phyloP scores from a whole-genome alignment of 2,113 vertebrate species.

The Oophaga pumilio region DNA sequence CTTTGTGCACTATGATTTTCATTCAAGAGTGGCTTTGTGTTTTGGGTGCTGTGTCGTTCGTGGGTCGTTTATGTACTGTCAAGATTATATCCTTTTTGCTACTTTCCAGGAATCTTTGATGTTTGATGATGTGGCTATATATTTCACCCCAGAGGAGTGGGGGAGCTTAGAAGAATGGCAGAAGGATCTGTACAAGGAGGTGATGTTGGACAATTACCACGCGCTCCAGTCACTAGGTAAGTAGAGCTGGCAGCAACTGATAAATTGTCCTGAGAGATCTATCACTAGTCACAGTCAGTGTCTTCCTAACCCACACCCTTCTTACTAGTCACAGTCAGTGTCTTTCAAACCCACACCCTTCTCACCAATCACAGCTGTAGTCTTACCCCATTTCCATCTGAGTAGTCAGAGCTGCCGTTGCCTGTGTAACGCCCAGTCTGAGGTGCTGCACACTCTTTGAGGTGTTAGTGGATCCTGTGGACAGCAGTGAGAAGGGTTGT shows the following conservation, averaged over 20 bases:
- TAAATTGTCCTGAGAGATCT: too few species aligned
- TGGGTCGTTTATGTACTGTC: neutral
- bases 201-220: conserved; percentile 68
- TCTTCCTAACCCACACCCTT: neutral
- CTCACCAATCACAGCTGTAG: too few species aligned
- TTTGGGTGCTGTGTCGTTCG: neutral
- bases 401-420: too few species aligned
- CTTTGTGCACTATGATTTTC: too few species aligned
- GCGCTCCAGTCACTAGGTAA: conserved; percentile 67
- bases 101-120: conserved; percentile 62
- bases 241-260: neutral
- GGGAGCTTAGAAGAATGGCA: conserved; percentile 65
- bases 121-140: conserved; percentile 68
- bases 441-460: too few species aligned
- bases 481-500: too few species aligned
- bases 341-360: too few species aligned
- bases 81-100: neutral
- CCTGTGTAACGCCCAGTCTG: too few species aligned
- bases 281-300: neutral
- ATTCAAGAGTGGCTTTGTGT: neutral
- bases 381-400: too few species aligned
- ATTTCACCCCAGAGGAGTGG: conserved; percentile 68
- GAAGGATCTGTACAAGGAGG: conserved; percentile 67
- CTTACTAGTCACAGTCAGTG: neutral
- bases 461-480: too few species aligned